phyloP scores from a whole-genome alignment of 1,140 invertebrate species.

The Spodoptera litura region DNA sequence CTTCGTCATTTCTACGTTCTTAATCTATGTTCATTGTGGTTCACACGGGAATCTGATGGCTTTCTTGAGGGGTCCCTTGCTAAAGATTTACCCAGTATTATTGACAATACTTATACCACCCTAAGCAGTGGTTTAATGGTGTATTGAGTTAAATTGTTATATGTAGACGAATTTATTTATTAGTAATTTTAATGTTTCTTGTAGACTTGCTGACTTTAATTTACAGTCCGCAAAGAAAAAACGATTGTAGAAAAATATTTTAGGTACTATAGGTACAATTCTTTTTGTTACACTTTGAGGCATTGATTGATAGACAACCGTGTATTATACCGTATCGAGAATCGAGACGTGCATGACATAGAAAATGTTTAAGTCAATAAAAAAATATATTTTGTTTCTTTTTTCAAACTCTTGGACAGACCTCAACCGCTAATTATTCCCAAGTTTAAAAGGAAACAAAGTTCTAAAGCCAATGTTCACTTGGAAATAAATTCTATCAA shows the following conservation, averaged over 20 bases:
- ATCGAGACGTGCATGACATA: too few species aligned
- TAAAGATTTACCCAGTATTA: constrained; percentile 53
- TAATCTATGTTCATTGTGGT: constrained; percentile 54
- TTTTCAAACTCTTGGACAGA: not conserved
- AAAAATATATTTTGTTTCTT: not conserved
- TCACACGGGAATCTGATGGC: constrained; percentile 81
- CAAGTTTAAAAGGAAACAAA: not conserved
- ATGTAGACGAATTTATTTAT: not conserved
- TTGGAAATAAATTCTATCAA: not conserved
- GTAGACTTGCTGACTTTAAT: too few species aligned
- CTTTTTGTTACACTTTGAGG: too few species aligned
- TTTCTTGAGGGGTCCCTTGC: constrained; percentile 73
- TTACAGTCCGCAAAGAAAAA: too few species aligned
- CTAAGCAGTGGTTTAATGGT: constrained; percentile 18
- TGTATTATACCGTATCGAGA: too few species aligned
- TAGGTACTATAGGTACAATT: too few species aligned
- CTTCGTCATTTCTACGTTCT: not conserved
- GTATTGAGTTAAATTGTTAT: not conserved
- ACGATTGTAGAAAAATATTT: too few species aligned
- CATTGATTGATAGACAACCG: too few species aligned
- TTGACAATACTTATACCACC: not conserved
- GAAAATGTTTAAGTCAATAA: too few species aligned
- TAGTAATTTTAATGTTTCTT: not conserved
- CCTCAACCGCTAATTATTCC: too few species aligned
- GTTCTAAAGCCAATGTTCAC: not conserved